Evolutionary conservation across 30 jellyfish, hydroid and myxozoan species (phyloP).

Genomic region (Aurelia sp.): DNA sequence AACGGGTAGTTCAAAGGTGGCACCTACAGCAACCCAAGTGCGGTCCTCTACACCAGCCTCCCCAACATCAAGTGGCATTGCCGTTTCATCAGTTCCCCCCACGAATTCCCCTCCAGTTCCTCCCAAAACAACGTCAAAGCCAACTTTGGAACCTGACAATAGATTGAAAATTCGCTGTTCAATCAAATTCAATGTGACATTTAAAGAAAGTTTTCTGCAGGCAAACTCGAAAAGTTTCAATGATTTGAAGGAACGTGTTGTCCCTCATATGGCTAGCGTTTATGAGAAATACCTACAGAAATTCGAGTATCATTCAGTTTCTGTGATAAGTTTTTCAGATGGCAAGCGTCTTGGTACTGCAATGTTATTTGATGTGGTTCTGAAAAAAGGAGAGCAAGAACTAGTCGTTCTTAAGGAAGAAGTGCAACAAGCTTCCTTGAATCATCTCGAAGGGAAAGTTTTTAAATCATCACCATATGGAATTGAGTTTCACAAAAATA

Average conservation of each 20-base stretch:
- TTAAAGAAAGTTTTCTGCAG: slow-evolving; percentile 4
- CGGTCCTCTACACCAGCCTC: too few species aligned
- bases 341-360: slow-evolving; percentile 41
- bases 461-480: neutral
- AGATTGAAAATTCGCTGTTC: slow-evolving; percentile 17
- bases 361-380: neutral
- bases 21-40: too few species aligned
- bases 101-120: too few species aligned
- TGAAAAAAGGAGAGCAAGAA: neutral
- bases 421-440: slow-evolving; percentile 8
- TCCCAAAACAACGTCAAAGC: slow-evolving; percentile 7
- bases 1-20: too few species aligned
- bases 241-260: slow-evolving; percentile 9
- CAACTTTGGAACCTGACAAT: slow-evolving; percentile 43
- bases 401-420: neutral
- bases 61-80: too few species aligned
- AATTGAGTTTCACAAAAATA: slow-evolving; percentile 20
- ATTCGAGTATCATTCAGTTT: neutral
- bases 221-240: neutral
- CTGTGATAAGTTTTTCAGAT: slow-evolving; percentile 5
- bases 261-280: slow-evolving; percentile 31
- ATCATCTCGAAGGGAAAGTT: slow-evolving; percentile 33
- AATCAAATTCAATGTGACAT: slow-evolving; percentile 31
- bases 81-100: too few species aligned
- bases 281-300: slow-evolving; percentile 9